Percentiles rank a stretch among this genome's conserved stretches.
Evolutionary conservation across 2,888 invertebrate genomes (phyloP).

Genomic region (Thera britannica): DNA sequence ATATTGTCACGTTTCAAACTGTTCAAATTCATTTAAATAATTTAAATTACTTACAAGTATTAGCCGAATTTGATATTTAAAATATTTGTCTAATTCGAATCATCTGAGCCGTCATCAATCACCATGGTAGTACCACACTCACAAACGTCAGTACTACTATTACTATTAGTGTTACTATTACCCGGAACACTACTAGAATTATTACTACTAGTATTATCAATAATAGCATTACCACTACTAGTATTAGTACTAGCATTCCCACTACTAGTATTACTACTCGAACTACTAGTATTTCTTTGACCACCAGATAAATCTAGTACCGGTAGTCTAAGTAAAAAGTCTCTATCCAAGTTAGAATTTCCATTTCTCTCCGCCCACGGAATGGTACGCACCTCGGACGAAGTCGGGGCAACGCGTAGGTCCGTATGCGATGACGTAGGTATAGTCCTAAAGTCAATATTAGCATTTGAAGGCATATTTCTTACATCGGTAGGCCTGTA

Average conservation of each 20-base stretch:
- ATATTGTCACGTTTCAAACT: no score
- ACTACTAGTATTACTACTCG: not conserved
- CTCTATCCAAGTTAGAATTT: constrained; percentile 53
- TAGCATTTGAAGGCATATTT: not conserved
- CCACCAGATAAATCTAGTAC: constrained; percentile 65
- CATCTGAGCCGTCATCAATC: constrained; percentile 9
- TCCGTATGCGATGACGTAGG: constrained; percentile 36
- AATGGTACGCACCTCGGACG: constrained; percentile 52
- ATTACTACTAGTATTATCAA: not conserved
- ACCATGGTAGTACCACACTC: no score
- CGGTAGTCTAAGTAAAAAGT: constrained; percentile 66
- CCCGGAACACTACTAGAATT: not conserved
- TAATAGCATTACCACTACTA: constrained; percentile 38
- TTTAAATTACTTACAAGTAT: no score
- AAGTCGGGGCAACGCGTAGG: constrained; percentile 16
- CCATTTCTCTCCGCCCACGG: constrained; percentile 65
- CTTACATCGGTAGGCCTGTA: not conserved
- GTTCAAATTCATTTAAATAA: no score
- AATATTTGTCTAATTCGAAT: constrained; percentile 4
- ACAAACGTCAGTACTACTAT: no score
- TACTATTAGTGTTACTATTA: not conserved
- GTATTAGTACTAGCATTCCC: constrained; percentile 9
- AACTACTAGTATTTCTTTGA: constrained; percentile 42
- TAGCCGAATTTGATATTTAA: no score
- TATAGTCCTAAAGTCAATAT: constrained; percentile 16